Evolutionary conservation across 2,113 vertebrate species (phyloP), one percentile per base, ranked within the genome.

Genomic region (Ranitomeya imitator): DNA sequence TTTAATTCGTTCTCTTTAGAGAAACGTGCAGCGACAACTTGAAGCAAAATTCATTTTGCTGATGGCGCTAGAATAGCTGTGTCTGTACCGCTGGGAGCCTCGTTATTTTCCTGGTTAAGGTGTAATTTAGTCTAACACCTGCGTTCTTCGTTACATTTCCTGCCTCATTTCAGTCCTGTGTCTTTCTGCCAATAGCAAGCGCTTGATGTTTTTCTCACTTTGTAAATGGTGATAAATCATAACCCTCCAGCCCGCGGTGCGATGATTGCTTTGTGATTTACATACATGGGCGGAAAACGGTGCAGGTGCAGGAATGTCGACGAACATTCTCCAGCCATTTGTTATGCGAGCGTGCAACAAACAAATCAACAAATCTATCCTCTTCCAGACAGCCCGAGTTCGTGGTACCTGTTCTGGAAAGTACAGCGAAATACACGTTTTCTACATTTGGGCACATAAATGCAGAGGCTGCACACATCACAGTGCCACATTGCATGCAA

Each of bases 261-360:
- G 61, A n/a, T 15, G 65, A 81, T 93, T 87, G 60, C 54, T 90
- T 88, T 26, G 91, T 89, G 91, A 88, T 90, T 89, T 93, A 86
- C 89, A 91, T 89, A 92, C 87, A 88, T 91, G 90, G 88, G 91
- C 76, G 92, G 92, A 90, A 79, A 91, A 91, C 87, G 60, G 85
- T 91, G 92, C 94, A 94, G 94, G 94, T 96, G 93, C 91, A 89
- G 87, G 81, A 88, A 90, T 90, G 91, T 76, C 86, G 79, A 7
- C 14, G 55, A 5, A 76, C 82, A 31, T 11, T 65, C 45, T 61
- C 13, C 37, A 55, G 37, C 45, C 65, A n/a, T 51, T 31, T 2
- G 26, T 60, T 60, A 31, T 81, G 55, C 18, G 57, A 14, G 5
- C 2, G n/a, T 8, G 76, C 19, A n/a, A 19, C 16, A n/a, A 21